A percentile compares a stretch with the other conserved stretches of the same genome.
Evolutionary conservation across 2,797 vertebrate species (phyloP).

Genomic region (Molossus alvarezi): DNA sequence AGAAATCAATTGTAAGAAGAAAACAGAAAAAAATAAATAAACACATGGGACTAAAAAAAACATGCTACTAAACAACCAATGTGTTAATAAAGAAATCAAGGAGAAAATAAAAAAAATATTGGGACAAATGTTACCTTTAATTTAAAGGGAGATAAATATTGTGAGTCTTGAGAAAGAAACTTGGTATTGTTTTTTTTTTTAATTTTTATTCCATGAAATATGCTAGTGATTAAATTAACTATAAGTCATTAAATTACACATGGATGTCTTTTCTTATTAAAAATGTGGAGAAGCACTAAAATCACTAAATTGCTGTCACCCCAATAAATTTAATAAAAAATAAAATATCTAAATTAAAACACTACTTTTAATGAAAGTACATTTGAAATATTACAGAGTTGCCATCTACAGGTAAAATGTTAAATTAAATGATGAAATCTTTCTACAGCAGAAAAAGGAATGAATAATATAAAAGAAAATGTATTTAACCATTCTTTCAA

Average conservation of each 20-base stretch:
- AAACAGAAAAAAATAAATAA: neutral
- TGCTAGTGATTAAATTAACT: slow-evolving; percentile 39
- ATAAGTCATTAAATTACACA: slow-evolving; percentile 5
- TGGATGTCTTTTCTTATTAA: neutral
- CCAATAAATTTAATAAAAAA: too few species aligned
- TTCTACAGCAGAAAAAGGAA: slow-evolving; percentile 49
- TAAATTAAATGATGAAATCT: slow-evolving; percentile 51
- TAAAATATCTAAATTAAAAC: neutral
- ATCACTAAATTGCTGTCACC: neutral
- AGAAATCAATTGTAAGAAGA: neutral
- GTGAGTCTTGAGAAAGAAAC: slow-evolving; percentile 60
- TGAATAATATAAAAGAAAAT: slow-evolving; percentile 56
- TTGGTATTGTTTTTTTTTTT: neutral
- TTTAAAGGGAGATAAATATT: slow-evolving; percentile 54
- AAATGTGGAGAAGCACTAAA: slow-evolving; percentile 18
- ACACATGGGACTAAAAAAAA: neutral
- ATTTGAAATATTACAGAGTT: slow-evolving; percentile 62
- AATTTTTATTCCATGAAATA: slow-evolving; percentile 62
- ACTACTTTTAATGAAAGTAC: slow-evolving; percentile 68
- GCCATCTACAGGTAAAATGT: slow-evolving; percentile 48
- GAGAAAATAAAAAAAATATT: neutral
- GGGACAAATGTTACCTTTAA: slow-evolving; percentile 18
- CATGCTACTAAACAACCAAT: neutral
- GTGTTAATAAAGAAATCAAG: neutral
- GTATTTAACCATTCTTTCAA: slow-evolving; percentile 39